Conservation (phyloP, 2,888 invertebrate genomes). For the Zonitis immaculata region DNA sequence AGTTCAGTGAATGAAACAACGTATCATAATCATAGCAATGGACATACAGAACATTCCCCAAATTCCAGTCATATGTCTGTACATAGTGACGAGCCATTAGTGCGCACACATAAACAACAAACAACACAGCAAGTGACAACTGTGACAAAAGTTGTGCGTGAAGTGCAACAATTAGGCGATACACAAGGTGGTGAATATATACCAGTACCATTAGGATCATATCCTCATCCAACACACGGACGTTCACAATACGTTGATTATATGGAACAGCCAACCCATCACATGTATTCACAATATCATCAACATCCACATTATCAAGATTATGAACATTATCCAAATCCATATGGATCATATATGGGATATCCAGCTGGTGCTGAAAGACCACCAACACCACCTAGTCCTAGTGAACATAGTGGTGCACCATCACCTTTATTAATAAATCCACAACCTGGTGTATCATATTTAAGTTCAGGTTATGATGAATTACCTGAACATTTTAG, state of each 20-base stretch:
- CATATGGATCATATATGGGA: slow-evolving; percentile 51
- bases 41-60: slow-evolving; percentile 61
- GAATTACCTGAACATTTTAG: slow-evolving; percentile 59
- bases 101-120: slow-evolving; percentile 63
- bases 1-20: slow-evolving; percentile 39
- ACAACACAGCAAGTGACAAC: slow-evolving; percentile 68
- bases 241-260: slow-evolving; percentile 51
- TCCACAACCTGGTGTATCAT: slow-evolving; percentile 50
- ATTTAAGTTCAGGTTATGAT: slow-evolving; percentile 62
- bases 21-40: slow-evolving; percentile 57
- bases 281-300: slow-evolving; percentile 51
- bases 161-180: slow-evolving; percentile 58
- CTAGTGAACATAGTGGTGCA: slow-evolving; percentile 55
- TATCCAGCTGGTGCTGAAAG: slow-evolving; percentile 49
- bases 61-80: slow-evolving; percentile 54
- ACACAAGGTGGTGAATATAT: slow-evolving; percentile 52
- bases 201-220: slow-evolving; percentile 50
- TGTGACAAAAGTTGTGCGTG: slow-evolving; percentile 65
- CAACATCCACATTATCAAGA: slow-evolving; percentile 55
- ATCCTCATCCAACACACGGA: slow-evolving; percentile 41
- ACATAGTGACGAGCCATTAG: slow-evolving; percentile 53
- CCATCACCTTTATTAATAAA: slow-evolving; percentile 52
- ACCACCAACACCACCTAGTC: slow-evolving; percentile 54
- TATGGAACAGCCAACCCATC: slow-evolving; percentile 48
- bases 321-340: slow-evolving; percentile 55